Evolutionary conservation across 2,797 vertebrate genomes (phyloP).

Genomic region (Tinamus major): DNA sequence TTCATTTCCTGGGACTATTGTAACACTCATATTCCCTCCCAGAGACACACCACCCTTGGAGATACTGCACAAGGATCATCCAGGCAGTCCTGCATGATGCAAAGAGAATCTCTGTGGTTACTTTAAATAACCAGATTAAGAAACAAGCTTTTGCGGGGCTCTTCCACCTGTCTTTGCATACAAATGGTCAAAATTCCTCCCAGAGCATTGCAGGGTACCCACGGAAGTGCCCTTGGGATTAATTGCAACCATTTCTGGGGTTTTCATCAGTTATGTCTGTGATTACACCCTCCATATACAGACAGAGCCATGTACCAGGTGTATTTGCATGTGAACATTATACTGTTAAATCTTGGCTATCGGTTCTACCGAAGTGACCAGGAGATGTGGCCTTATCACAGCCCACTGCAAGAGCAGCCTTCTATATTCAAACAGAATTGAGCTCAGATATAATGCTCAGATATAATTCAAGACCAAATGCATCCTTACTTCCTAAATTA

Average conservation of each 20-base stretch:
- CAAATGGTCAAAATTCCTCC: not conserved
- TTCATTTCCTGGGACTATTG: not conserved
- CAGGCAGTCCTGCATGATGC: not conserved
- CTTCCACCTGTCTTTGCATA: not conserved
- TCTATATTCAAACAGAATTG: not conserved
- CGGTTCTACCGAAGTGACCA: not conserved
- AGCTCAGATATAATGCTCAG: not conserved
- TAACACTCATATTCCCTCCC: rapidly evolving
- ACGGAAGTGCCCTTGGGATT: not conserved
- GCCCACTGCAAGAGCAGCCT: not conserved
- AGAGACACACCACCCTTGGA: not conserved
- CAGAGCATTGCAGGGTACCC: not conserved
- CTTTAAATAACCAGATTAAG: slow-evolving; percentile 5
- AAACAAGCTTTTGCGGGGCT: not conserved
- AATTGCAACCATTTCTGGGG: not conserved
- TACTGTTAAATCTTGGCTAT: not conserved
- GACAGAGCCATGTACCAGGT: not conserved
- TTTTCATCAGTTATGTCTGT: not conserved
- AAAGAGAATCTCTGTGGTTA: not conserved
- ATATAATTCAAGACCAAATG: not conserved
- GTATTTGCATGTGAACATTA: not conserved
- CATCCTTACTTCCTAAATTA: not conserved
- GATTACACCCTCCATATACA: not conserved
- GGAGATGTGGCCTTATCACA: not conserved
- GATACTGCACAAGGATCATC: not conserved